Base-by-base conservation (phyloP, 2,113 vertebrate genomes). In the Himantopus leucocephalus region DNA sequence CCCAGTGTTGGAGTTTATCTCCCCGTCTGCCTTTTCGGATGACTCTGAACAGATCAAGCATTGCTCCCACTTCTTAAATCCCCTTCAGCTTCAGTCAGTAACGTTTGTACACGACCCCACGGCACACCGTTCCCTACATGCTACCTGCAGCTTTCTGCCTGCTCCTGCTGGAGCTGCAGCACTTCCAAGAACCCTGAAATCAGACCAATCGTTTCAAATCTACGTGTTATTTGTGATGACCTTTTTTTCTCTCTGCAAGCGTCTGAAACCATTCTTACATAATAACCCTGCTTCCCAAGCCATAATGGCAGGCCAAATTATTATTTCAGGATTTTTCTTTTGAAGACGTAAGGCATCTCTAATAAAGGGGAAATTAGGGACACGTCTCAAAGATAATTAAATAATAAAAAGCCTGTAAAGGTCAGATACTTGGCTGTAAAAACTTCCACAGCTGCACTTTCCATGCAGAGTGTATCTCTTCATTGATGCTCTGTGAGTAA, bases 391-490 rank as follows among this genome's bases (percentile, higher is more conserved):
- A 85, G 89, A 63, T 71, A 95, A 95, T 90, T 79, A 95, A 96
- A 90, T 91, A 97, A 94, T 92, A 92, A 84, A 66, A 75, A 92
- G 58, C 45, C 62, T 83, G 14, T 83, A 94, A 96, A 96, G 92
- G 95, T 95, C 94, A 95, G 74, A 90, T 87, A 32, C 32, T 92
- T 92, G 84, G 53, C 89, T 88, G 62, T 85, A 75, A 83, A 91
- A 91, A 48, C 18, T 94, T 94, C 50, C n/a, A 30, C 2, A 15
- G 47, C 84, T 82, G 32, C 70, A 73, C 8, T 84, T 94, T 75
- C 34, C 55, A 2, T 84, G 26, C 32, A 26, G 26, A 37, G 24
- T 52, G 5, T 81, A 32, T 90, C 48, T 91, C 64, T 91, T 87
- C 80, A 45, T 37, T 88, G 91, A 73, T 52, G 58, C 39, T 72